Conservation (phyloP, 2,797 vertebrate species). For the Gambelia wislizenii region DNA sequence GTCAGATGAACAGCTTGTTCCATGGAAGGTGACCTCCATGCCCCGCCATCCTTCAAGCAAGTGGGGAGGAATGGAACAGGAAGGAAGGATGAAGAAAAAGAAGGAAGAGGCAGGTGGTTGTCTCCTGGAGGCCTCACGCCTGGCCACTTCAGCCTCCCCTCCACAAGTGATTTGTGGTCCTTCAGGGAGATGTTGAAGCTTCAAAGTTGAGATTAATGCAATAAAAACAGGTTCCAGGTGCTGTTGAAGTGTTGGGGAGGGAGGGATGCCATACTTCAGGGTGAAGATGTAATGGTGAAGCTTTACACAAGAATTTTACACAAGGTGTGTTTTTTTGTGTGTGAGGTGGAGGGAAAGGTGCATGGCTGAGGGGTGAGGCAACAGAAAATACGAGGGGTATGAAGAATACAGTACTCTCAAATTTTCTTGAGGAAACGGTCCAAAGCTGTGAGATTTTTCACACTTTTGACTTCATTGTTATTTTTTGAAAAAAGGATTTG, state of each 20-base stretch:
- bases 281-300: conserved; percentile 25
- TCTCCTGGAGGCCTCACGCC: conserved; percentile 36
- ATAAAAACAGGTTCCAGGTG: conserved; percentile 67
- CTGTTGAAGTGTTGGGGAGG: conserved; percentile 40
- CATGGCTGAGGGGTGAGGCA: too few species aligned
- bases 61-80: conserved; percentile 32
- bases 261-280: conserved; percentile 56
- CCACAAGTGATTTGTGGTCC: conserved; percentile 54
- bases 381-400: too few species aligned
- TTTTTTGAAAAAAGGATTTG: too few species aligned
- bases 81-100: conserved; percentile 35
- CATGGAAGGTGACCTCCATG: conserved; percentile 31
- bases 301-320: neutral
- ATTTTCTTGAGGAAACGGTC: too few species aligned
- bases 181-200: conserved; percentile 52
- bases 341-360: too few species aligned
- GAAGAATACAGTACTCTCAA: too few species aligned
- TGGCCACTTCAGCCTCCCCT: neutral
- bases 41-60: neutral
- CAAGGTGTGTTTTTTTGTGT: too few species aligned
- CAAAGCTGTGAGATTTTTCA: too few species aligned
- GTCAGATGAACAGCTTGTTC: conserved; percentile 33
- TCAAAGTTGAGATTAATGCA: conserved; percentile 65
- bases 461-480: too few species aligned
- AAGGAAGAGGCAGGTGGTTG: neutral